Conservation (phyloP, 2,888 invertebrate genomes). For the Oscheius sp. region DNA sequence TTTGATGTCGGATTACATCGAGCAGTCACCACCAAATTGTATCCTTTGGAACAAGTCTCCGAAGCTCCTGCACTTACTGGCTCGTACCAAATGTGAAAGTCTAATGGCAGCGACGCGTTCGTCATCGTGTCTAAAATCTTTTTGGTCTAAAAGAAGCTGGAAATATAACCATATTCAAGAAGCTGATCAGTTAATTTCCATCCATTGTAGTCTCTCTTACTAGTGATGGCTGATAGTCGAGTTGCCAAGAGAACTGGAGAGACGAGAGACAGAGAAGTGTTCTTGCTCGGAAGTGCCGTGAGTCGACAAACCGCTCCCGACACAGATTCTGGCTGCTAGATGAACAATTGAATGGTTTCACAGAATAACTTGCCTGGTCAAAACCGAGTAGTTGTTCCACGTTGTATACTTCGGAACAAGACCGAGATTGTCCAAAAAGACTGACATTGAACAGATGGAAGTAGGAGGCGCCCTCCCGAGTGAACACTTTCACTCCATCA, state of each 20-base stretch:
- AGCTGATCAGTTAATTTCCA: slow-evolving; percentile 61
- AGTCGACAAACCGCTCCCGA: slow-evolving; percentile 63
- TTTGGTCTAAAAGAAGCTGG: background rate
- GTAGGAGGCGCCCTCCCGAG: slow-evolving; percentile 72
- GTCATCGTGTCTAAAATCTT: slow-evolving; percentile 44
- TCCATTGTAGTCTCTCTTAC: slow-evolving; percentile 46
- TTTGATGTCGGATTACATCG: slow-evolving; percentile 75
- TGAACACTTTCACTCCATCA: slow-evolving; percentile 73
- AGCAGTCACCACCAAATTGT: slow-evolving; percentile 77
- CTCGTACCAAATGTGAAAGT: slow-evolving; percentile 70
- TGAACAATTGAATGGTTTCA: background rate
- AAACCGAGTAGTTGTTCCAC: slow-evolving; percentile 22
- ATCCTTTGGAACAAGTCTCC: slow-evolving; percentile 77
- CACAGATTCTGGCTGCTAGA: slow-evolving; percentile 42
- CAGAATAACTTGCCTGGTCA: slow-evolving; percentile 20
- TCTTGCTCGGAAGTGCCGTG: slow-evolving; percentile 61
- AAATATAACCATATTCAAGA: slow-evolving; percentile 67
- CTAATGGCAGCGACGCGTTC: slow-evolving; percentile 58
- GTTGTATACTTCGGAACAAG: slow-evolving; percentile 56
- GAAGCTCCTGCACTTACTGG: slow-evolving; percentile 38
- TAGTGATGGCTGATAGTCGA: slow-evolving; percentile 57
- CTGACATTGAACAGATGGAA: slow-evolving; percentile 69
- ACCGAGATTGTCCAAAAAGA: slow-evolving; percentile 57
- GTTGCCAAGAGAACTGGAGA: slow-evolving; percentile 63
- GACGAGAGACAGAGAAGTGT: slow-evolving; percentile 54